phyloP scores from a whole-genome alignment of 2,888 invertebrate genomes.

The Parascotia fuliginaria region DNA sequence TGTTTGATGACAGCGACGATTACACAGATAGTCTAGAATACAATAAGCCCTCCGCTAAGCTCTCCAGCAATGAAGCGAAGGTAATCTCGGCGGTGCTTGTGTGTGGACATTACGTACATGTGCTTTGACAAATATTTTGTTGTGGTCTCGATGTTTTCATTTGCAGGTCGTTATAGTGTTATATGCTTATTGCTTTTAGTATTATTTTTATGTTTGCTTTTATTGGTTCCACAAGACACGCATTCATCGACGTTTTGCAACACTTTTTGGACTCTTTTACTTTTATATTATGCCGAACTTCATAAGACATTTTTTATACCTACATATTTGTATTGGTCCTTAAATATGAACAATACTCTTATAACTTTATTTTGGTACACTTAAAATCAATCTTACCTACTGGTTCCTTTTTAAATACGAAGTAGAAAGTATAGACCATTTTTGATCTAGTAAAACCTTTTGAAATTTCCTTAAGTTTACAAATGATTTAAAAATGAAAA shows the following conservation, averaged over 20 bases:
- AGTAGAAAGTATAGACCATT: no score
- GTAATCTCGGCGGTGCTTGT: slow-evolving; percentile 71
- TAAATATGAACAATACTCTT: no score
- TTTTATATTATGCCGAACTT: no score
- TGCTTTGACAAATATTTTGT: slow-evolving; percentile 52
- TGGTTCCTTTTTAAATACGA: no score
- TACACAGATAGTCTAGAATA: slow-evolving; percentile 91
- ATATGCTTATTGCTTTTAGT: slow-evolving; percentile 52
- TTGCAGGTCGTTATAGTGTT: slow-evolving; percentile 47
- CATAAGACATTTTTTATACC: no score
- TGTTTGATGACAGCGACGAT: slow-evolving; percentile 88
- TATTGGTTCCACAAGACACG: slow-evolving; percentile 26
- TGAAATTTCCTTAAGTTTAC: no score
- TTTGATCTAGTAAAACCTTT: no score
- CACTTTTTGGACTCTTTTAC: slow-evolving; percentile 12
- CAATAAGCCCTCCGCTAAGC: slow-evolving; percentile 76
- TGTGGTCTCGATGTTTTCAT: slow-evolving; percentile 51
- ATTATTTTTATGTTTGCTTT: slow-evolving; percentile 44
- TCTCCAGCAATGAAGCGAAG: slow-evolving; percentile 83
- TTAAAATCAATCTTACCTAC: no score
- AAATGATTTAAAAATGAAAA: background rate
- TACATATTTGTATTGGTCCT: no score
- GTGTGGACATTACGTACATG: slow-evolving; percentile 48
- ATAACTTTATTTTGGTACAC: no score
- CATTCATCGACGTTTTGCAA: slow-evolving; percentile 14